Evolutionary conservation across 2,113 vertebrate species (phyloP), one percentile per base, ranked within the genome.

Genomic region (Heloderma charlesbogerti): DNA sequence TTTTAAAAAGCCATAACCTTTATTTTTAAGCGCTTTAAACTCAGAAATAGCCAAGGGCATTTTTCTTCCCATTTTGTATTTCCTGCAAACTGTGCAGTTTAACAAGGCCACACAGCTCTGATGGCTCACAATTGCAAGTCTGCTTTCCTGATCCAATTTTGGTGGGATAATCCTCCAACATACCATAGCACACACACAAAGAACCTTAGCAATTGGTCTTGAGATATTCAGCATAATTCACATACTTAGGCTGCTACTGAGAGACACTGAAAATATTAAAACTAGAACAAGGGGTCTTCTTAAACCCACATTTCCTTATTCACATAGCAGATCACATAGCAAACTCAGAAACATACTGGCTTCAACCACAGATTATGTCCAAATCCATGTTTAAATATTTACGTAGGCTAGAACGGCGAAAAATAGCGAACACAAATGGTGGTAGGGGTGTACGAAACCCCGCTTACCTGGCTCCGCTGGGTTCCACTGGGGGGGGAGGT

Each of bases 131-230:
- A 96, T 93, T 96, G 94, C 92, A 96, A 95, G 75, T 93, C 91
- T 95, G 83, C 89, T 94, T 95, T 95, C 93, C 93, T 97, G 94
- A 95, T 95, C 93, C 93, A 96, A 96, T 97, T 96, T 96, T 95
- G 95, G 77, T 77, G 89, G 89, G 91, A 90, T 95, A 95, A 92
- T 96, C 93, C 93, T 93, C 91, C 93, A 94, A 92, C 91, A 95
- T 91, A 95, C 95, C 93, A 94, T 95, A 93, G 91, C 93, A 94
- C 88, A 94, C n/a, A n/a, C n/a, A n/a, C n/a, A 94, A 95, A 87
- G 71, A 60, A 51, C 0, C n/a, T n/a, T 77, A 92, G 79, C 89
- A 95, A 94, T 93, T 93, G 93, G 91, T 94, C 86, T 1, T 86
- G 93, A 91, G 94, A 85, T 74, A 94, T 91, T 97, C 96, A 93